A percentile compares a stretch with the other conserved stretches of the same genome.
Evolutionary conservation across 2,888 invertebrate species (phyloP).

Genomic region (Cantharis rustica): DNA sequence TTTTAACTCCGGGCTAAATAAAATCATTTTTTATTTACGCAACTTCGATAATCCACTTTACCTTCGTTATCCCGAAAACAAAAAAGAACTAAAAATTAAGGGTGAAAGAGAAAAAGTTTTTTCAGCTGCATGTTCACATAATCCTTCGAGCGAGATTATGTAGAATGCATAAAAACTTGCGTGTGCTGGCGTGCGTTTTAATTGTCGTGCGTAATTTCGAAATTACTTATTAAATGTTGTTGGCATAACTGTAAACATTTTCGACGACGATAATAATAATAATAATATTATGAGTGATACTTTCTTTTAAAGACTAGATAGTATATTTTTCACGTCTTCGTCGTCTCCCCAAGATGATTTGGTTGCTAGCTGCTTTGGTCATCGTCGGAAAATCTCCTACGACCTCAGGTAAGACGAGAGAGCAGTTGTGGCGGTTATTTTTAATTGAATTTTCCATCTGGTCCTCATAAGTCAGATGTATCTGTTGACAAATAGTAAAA

Average conservation of each 20-base stretch:
- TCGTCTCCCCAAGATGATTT: background rate
- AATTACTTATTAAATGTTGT: slow-evolving; percentile 28
- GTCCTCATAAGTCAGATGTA: background rate
- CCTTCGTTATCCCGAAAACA: slow-evolving; percentile 10
- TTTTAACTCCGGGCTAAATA: background rate
- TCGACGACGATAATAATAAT: too few relatives aligned
- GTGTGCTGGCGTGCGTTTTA: slow-evolving; percentile 23
- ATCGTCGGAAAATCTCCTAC: background rate
- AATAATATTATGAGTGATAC: background rate
- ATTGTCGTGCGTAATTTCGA: slow-evolving; percentile 22
- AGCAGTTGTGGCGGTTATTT: background rate
- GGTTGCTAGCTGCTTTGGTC: background rate
- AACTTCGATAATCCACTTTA: slow-evolving; percentile 8
- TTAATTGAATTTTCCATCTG: background rate
- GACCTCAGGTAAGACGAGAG: background rate
- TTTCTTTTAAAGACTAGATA: background rate
- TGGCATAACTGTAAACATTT: slow-evolving; percentile 27
- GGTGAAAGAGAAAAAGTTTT: slow-evolving; percentile 9
- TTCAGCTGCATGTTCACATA: slow-evolving; percentile 19
- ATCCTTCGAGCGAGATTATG: slow-evolving; percentile 9
- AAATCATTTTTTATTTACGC: background rate
- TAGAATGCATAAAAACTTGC: slow-evolving; percentile 14
- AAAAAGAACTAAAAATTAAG: slow-evolving; percentile 10
- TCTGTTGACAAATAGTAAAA: background rate
- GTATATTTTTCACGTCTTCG: too few relatives aligned